Evolutionary conservation across 2,797 vertebrate species (phyloP).

Genomic region (Gymnoscopelus microlampas): DNA sequence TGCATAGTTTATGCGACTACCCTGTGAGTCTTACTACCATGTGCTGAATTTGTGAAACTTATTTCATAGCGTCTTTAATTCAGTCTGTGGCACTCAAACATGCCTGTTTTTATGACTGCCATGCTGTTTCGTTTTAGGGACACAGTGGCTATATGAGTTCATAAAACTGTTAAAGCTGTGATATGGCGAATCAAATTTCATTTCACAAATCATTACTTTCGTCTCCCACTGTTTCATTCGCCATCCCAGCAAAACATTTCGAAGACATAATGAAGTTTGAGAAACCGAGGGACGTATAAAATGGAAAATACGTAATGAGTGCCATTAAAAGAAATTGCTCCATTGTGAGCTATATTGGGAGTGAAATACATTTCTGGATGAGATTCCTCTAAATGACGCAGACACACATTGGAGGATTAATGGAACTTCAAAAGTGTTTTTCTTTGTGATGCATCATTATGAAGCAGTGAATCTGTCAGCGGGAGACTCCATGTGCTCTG

Average conservation of each 20-base stretch:
- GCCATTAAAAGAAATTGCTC: constrained; percentile 51
- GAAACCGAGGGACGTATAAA: constrained; percentile 53
- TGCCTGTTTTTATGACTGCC: constrained; percentile 10
- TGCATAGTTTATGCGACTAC: background rate
- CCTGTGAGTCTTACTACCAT: background rate
- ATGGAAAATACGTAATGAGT: constrained; percentile 68
- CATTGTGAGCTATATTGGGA: constrained; percentile 62
- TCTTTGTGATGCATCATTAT: constrained; percentile 76
- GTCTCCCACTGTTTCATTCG: constrained; percentile 59
- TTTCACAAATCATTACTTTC: constrained; percentile 66
- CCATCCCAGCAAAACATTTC: constrained; percentile 50
- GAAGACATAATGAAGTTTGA: constrained; percentile 62
- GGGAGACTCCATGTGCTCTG: constrained; percentile 56
- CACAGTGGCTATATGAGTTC: constrained; percentile 37
- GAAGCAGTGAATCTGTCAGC: constrained; percentile 79
- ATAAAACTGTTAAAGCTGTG: constrained; percentile 54
- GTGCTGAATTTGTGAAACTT: background rate
- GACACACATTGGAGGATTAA: constrained; percentile 61
- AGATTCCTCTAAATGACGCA: constrained; percentile 68
- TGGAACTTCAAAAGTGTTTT: constrained; percentile 78
- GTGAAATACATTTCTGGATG: constrained; percentile 65
- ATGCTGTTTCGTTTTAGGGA: constrained; percentile 4
- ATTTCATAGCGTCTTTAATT: background rate
- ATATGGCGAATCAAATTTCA: constrained; percentile 60
- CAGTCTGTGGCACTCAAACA: background rate